Percentiles rank a stretch among this genome's conserved stretches.
Evolutionary conservation across 2,888 invertebrate genomes (phyloP).

Genomic region (Polia nebulosa): DNA sequence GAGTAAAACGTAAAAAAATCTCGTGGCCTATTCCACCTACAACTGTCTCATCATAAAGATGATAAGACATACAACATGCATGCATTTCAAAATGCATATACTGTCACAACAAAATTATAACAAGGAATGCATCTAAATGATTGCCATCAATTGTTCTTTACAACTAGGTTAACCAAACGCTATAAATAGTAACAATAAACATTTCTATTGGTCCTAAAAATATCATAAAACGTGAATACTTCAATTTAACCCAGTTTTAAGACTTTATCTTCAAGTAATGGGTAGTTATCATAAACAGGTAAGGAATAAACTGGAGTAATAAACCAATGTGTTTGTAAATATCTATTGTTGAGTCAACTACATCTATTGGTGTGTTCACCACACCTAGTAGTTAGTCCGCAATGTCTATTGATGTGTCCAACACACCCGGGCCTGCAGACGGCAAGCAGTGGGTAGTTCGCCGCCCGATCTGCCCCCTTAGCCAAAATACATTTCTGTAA

Average conservation of each 20-base stretch:
- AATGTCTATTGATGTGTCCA: background rate
- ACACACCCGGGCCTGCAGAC: no score
- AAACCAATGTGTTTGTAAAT: background rate
- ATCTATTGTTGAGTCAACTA: background rate
- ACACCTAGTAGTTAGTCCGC: background rate
- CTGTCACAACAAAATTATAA: background rate
- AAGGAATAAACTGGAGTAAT: background rate
- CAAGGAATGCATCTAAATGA: background rate
- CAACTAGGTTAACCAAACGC: constrained; percentile 45
- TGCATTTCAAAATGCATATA: background rate
- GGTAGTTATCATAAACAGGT: background rate
- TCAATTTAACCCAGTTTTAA: constrained; percentile 28
- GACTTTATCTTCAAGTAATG: constrained; percentile 20
- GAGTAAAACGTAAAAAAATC: no score
- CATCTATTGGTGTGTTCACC: background rate
- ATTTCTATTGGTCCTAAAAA: constrained; percentile 41
- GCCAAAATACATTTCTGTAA: no score
- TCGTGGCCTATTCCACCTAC: no score
- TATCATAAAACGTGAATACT: background rate
- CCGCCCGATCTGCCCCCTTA: no score
- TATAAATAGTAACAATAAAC: constrained; percentile 40
- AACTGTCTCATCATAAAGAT: no score
- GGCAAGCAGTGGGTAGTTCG: no score
- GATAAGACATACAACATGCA: no score
- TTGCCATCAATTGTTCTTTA: constrained; percentile 13